Evolutionary conservation across 2,888 invertebrate species (phyloP).

Genomic region (Hirtodrosophila cameraria): DNA sequence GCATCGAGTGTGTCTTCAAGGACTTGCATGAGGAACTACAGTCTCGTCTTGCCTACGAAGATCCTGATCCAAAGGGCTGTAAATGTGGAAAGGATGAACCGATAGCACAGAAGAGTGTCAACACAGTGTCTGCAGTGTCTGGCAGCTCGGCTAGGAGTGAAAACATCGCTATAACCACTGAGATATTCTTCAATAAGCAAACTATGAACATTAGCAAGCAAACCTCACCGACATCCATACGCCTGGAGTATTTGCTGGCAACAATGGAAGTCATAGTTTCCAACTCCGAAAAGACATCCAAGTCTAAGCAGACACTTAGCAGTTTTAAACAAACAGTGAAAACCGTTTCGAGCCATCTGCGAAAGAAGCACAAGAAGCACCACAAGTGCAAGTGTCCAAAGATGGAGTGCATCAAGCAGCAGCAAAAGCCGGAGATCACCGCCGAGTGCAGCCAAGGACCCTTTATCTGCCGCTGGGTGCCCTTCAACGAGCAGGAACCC

Average conservation of each 20-base stretch:
- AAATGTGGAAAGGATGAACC: neutral
- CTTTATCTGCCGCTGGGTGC: constrained; percentile 73
- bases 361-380: constrained; percentile 3
- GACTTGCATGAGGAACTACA: constrained; percentile 54
- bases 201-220: constrained; percentile 1
- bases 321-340: neutral
- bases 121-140: neutral
- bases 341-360: neutral
- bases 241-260: neutral
- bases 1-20: constrained; percentile 71
- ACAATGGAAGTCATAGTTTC: neutral
- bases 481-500: constrained; percentile 33
- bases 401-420: constrained; percentile 49
- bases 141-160: neutral
- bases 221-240: constrained; percentile 15
- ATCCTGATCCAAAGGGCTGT: constrained; percentile 20
- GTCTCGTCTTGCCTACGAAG: constrained; percentile 44
- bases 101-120: neutral
- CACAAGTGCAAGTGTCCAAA: constrained; percentile 55
- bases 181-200: constrained; percentile 38
- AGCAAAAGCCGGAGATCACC: constrained; percentile 47
- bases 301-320: neutral
- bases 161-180: constrained; percentile 19
- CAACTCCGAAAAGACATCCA: neutral
- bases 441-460: constrained; percentile 78